A percentile compares a stretch with the other conserved stretches of the same genome.
phyloP scores from a whole-genome alignment of 2,888 invertebrate genomes.

The Agrotis clavis region DNA sequence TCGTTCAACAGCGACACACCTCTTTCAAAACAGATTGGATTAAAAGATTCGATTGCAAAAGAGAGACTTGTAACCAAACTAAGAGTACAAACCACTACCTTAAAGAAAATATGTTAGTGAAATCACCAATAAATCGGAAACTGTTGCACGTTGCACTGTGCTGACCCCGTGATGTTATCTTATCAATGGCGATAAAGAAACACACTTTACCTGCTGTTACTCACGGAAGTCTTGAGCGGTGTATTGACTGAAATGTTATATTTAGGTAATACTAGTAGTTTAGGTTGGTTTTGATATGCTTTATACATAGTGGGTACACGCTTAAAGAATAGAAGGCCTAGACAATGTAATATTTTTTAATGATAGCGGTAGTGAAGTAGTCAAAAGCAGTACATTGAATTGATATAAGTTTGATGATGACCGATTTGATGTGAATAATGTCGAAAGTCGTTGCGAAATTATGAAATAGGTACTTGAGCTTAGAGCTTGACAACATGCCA shows the following conservation, averaged over 20 bases:
- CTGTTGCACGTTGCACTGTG: constrained; percentile 64
- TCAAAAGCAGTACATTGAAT: not conserved
- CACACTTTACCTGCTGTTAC: constrained; percentile 66
- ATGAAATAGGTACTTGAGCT: too few relatives aligned
- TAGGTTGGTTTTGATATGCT: constrained; percentile 17
- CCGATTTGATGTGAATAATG: too few relatives aligned
- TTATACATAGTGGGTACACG: too few relatives aligned
- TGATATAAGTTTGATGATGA: too few relatives aligned
- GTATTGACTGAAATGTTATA: constrained; percentile 56
- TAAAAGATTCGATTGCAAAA: constrained; percentile 56
- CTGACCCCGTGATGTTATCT: constrained; percentile 76
- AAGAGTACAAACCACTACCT: constrained; percentile 44
- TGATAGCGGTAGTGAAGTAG: not conserved
- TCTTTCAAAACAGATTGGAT: constrained; percentile 58
- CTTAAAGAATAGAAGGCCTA: not conserved
- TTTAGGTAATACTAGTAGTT: constrained; percentile 30
- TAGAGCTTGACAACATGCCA: not conserved
- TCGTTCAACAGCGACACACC: constrained; percentile 39
- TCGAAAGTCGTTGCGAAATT: too few relatives aligned
- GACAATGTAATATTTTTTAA: not conserved
- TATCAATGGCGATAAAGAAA: constrained; percentile 76
- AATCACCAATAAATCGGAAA: constrained; percentile 64
- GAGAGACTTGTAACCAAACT: constrained; percentile 48
- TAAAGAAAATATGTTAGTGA: constrained; percentile 64
- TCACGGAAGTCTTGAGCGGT: constrained; percentile 64